Conservation (phyloP, 2,113 vertebrate species). For the Eretmodus cyanostictus region DNA sequence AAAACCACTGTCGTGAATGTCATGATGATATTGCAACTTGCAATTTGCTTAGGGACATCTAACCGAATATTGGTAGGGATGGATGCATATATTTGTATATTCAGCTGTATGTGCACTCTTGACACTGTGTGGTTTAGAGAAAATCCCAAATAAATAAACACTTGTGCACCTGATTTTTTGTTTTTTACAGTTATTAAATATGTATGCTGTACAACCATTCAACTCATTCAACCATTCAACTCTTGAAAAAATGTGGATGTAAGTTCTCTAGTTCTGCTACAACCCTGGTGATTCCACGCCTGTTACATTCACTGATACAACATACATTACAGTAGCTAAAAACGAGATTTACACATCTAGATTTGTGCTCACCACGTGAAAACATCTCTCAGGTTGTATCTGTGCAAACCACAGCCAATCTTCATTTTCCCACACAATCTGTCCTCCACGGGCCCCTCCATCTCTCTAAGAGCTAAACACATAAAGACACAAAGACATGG, state of each 20-base stretch:
- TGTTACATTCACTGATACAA: background rate
- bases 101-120: background rate
- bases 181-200: background rate
- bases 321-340: background rate
- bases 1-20: background rate
- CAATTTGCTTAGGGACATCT: background rate
- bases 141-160: background rate
- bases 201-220: background rate
- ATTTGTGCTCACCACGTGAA: constrained; percentile 64
- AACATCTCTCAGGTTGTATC: constrained; percentile 41
- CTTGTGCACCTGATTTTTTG: rapidly evolving
- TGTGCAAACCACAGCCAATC: constrained; percentile 12
- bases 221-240: background rate
- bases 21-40: background rate
- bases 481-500: background rate
- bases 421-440: constrained; percentile 25
- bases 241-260: background rate
- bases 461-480: constrained; percentile 24
- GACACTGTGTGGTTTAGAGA: background rate
- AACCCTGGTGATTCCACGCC: background rate
- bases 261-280: background rate
- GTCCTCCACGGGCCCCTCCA: constrained; percentile 35
- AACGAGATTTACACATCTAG: background rate
- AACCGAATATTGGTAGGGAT: rapidly evolving
- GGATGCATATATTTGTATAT: background rate